Evolutionary conservation across 2,113 vertebrate genomes (phyloP).

Genomic region (Suricata suricatta): DNA sequence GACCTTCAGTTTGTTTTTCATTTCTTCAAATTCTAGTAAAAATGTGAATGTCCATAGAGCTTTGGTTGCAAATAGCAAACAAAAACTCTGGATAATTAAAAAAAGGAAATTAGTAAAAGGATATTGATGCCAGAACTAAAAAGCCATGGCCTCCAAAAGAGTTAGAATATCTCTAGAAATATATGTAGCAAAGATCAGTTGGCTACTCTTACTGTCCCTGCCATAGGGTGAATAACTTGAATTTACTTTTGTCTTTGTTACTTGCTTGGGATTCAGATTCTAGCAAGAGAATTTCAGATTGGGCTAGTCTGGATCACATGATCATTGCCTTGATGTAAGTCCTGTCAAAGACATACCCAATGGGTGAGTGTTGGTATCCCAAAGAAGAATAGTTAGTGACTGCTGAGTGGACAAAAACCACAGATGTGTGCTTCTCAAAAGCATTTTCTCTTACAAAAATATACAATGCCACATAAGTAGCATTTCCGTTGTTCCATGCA

Average conservation of each 20-base stretch:
- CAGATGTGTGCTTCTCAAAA: constrained; percentile 12
- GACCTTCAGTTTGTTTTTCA: background rate
- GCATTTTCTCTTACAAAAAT: constrained; percentile 47
- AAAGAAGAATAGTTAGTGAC: background rate
- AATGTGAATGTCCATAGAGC: background rate
- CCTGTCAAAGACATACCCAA: background rate
- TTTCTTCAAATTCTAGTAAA: constrained; percentile 23
- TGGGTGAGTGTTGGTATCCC: background rate
- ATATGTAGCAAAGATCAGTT: background rate
- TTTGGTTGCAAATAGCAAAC: background rate
- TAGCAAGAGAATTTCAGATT: background rate
- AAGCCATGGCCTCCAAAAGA: background rate
- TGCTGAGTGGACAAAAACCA: background rate
- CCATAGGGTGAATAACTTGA: background rate
- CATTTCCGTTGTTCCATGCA: background rate
- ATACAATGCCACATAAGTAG: background rate
- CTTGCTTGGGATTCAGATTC: background rate
- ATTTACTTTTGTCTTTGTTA: background rate
- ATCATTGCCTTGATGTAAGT: background rate
- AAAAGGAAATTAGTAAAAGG: background rate
- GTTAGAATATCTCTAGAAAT: background rate
- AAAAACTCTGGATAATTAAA: background rate
- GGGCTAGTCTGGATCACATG: background rate
- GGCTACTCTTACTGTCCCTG: background rate
- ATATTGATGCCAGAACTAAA: background rate